phyloP scores from a whole-genome alignment of 2,797 vertebrate genomes.

The Ambastaia sidthimunki region DNA sequence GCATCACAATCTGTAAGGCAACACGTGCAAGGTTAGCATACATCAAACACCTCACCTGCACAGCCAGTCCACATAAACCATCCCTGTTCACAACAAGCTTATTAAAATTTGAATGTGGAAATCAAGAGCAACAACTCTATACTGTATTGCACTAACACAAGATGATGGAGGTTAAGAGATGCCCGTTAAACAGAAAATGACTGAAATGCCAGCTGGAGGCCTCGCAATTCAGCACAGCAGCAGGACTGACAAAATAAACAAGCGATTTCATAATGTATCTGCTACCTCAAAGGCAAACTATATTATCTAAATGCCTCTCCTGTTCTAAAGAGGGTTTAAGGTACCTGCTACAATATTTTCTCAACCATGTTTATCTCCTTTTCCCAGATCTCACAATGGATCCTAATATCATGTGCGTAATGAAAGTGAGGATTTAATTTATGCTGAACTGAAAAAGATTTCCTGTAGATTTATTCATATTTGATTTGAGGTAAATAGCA shows the following conservation, averaged over 20 bases:
- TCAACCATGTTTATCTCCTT: background rate
- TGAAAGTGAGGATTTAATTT: slow-evolving; percentile 68
- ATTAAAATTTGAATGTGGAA: slow-evolving; percentile 10
- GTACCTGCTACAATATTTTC: background rate
- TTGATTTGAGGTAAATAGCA: slow-evolving; percentile 72
- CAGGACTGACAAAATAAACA: background rate
- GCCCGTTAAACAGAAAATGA: background rate
- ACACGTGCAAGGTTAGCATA: no score
- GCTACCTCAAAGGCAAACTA: background rate
- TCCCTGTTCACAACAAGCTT: background rate
- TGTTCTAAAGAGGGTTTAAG: background rate
- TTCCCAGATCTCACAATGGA: slow-evolving; percentile 54
- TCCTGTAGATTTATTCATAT: slow-evolving; percentile 73
- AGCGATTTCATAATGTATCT: background rate
- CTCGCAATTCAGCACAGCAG: background rate
- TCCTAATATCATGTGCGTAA: slow-evolving; percentile 71
- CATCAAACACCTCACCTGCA: no score
- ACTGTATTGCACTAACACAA: slow-evolving; percentile 3
- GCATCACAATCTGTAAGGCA: no score
- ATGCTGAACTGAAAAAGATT: slow-evolving; percentile 71
- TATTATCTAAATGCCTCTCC: background rate
- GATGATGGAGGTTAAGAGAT: slow-evolving; percentile 14
- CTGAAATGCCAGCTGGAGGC: background rate
- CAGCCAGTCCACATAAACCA: background rate
- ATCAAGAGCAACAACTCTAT: slow-evolving; percentile 1